These are phyloP conservation scores for Eurytoma adleriae DNA, from an alignment of 2,888 invertebrate species.

Conservation along the genomic window DNA sequence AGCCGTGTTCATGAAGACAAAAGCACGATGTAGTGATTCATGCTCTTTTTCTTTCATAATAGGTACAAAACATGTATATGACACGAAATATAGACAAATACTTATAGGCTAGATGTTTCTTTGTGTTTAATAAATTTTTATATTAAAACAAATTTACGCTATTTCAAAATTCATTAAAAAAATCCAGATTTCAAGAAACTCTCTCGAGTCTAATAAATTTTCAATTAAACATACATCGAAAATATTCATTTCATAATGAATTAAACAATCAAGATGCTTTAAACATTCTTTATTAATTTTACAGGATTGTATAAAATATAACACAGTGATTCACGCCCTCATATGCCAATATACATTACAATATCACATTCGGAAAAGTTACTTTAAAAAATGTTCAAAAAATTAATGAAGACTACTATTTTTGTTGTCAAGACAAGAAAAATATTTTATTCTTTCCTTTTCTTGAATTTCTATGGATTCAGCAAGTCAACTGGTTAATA, in stretches of 20 bases:
- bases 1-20: conserved; percentile 36
- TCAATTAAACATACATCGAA: background rate
- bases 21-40: conserved; percentile 43
- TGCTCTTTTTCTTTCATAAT: conserved; percentile 47
- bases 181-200: conserved; percentile 11
- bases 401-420: background rate
- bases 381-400: background rate
- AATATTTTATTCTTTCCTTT: too few species aligned
- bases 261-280: background rate
- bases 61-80: conserved; percentile 56
- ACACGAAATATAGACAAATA: conserved; percentile 56
- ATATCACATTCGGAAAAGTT: conserved; percentile 36
- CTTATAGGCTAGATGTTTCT: conserved; percentile 58
- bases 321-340: background rate
- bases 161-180: conserved; percentile 12
- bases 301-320: conserved; percentile 42
- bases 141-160: conserved; percentile 51
- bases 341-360: background rate
- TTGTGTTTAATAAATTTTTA: conserved; percentile 61
- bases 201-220: background rate
- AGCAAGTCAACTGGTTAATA: too few species aligned
- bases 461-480: too few species aligned
- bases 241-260: background rate
- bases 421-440: background rate
- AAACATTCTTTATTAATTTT: conserved; percentile 34